Evolutionary conservation across 2,113 vertebrate genomes (phyloP), one percentile per base, ranked within the genome.

Genomic region (Neodon shergylaensis): DNA sequence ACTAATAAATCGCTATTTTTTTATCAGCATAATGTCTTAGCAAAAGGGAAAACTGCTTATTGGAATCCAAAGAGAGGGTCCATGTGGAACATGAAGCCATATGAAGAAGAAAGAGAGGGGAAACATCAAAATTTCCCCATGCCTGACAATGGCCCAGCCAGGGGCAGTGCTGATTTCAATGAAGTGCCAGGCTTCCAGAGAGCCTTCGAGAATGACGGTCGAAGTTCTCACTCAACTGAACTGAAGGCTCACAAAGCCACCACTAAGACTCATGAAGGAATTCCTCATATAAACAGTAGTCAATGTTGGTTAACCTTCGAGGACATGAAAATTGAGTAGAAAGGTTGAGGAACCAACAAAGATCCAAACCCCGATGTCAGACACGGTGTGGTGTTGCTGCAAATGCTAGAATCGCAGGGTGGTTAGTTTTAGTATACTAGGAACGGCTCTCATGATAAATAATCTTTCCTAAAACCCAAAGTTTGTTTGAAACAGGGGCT

Each of bases 181-280:
- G 74, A 93, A 74, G 58, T 16, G 12, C 58, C 24, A 39, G 74
- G 39, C 63, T 95, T 93, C 79, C 82, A 82, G 58, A 78, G 39
- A 95, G 77, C 72, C 44, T 72, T 58, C 17, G 22, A 74, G 89
- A 94, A 44, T 44, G 86, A 76, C 93, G 84, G 16, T 92, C 82
- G 90, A 65, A 95, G 83, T 88, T 88, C 91, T 76, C 63, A 72
- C 96, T 96, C 95, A 92, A 52, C 65, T 91, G 91, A 97, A 86
- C 95, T 86, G 95, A 90, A 97, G 58, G 92, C 91, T 87, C 63
- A 87, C 94, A 74, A 82, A 96, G 91, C 77, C 86, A 96, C 95
- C 92, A 92, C 68, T 26, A 96, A 96, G 77, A 76, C 74, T 91
- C 94, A 94, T 91, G 26, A 4, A 89, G 95, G 90, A 96, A 91